These are phyloP conservation scores for Meloidogyne exigua DNA, from an alignment of 1,140 invertebrate genomes.

Conservation along the genomic window DNA sequence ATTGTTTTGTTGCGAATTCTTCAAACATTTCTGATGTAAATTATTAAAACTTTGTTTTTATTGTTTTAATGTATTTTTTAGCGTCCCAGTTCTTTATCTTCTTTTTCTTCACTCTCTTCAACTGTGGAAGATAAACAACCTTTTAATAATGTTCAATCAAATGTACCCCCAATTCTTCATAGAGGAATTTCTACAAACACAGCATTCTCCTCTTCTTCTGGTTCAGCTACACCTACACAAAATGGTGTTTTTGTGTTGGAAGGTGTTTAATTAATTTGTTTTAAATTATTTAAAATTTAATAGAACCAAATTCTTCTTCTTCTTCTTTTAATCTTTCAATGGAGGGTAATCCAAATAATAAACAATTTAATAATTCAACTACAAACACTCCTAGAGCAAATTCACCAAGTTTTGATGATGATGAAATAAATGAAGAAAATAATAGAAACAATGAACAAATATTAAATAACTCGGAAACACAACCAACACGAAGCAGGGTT, in stretches of 20 bases:
- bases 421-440: neutral
- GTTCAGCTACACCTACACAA: conserved; percentile 22
- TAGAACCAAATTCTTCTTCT: neutral
- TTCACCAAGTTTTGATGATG: conserved; percentile 3
- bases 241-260: neutral
- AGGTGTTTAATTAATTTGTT: neutral
- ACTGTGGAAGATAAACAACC: neutral
- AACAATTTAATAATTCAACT: neutral
- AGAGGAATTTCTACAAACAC: conserved; percentile 1
- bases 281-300: neutral
- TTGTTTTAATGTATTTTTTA: neutral
- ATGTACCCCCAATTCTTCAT: neutral
- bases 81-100: neutral
- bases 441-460: neutral
- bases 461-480: neutral
- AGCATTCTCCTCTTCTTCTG: conserved; percentile 15
- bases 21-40: conserved; percentile 7
- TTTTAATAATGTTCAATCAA: neutral
- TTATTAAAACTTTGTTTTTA: neutral
- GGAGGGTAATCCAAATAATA: neutral
- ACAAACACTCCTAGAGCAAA: conserved; percentile 17
- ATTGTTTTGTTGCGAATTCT: neutral
- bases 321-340: neutral
- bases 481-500: neutral
- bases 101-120: neutral